A percentile compares a stretch with the other conserved stretches of the same genome.
Evolutionary conservation across 2,888 invertebrate genomes (phyloP).

Genomic region (Andrena bucephala): DNA sequence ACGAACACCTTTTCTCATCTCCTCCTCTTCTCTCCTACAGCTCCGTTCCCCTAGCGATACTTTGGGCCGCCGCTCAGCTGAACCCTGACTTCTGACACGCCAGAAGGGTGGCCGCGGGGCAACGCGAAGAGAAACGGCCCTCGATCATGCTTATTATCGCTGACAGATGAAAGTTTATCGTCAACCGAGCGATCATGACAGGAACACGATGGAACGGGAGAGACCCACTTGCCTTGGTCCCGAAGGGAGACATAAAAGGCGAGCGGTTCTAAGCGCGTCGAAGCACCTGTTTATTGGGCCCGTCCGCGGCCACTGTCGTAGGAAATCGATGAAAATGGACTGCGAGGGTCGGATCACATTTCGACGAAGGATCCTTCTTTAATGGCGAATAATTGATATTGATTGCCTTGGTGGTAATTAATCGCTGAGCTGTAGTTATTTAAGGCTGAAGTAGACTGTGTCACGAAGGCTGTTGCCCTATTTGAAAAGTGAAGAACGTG

Average conservation of each 20-base stretch:
- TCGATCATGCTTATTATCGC: slow-evolving; percentile 48
- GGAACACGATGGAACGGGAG: slow-evolving; percentile 43
- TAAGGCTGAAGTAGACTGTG: background rate
- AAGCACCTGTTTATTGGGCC: slow-evolving; percentile 44
- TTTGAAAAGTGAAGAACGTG: no score
- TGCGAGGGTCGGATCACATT: background rate
- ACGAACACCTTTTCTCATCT: slow-evolving; percentile 19
- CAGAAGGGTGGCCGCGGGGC: slow-evolving; percentile 7
- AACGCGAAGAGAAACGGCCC: slow-evolving; percentile 6
- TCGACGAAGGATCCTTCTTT: background rate
- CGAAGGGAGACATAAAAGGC: slow-evolving; percentile 52
- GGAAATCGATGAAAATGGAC: slow-evolving; percentile 18
- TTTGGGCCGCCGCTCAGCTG: background rate
- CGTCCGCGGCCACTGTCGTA: slow-evolving; percentile 2
- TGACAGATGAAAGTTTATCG: slow-evolving; percentile 45
- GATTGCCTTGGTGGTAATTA: background rate
- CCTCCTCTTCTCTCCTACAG: background rate
- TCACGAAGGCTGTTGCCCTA: no score
- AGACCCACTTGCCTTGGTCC: slow-evolving; percentile 40
- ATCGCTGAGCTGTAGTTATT: background rate
- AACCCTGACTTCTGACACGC: slow-evolving; percentile 9
- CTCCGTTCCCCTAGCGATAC: slow-evolving; percentile 5
- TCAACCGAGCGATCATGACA: slow-evolving; percentile 23
- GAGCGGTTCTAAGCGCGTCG: slow-evolving; percentile 38
- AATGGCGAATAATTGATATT: slow-evolving; percentile 7